phyloP scores from a whole-genome alignment of 2,797 vertebrate genomes.

The Tenualosa ilisha region DNA sequence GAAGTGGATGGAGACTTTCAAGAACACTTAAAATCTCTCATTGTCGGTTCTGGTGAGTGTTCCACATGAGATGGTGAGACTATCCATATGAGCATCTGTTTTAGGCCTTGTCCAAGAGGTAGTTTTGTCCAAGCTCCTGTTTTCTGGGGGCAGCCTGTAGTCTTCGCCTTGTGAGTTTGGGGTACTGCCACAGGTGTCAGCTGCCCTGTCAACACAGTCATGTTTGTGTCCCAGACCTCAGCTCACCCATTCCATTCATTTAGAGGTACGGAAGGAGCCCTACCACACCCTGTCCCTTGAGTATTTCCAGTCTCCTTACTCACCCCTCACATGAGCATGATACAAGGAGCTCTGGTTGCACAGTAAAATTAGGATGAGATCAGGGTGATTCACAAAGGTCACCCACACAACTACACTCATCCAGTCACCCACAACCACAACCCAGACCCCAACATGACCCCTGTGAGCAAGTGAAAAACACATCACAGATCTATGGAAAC shows the following conservation, averaged over 20 bases:
- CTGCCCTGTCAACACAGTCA: slow-evolving; percentile 7
- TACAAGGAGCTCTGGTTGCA: slow-evolving; percentile 74
- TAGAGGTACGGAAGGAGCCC: background rate
- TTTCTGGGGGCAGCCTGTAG: background rate
- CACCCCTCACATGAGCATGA: slow-evolving; percentile 77
- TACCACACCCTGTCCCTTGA: slow-evolving; percentile 41
- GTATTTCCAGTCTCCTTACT: slow-evolving; percentile 75
- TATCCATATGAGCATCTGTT: background rate
- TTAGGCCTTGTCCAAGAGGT: background rate
- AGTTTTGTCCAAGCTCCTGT: background rate
- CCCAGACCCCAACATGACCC: background rate
- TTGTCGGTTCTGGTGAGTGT: too few species aligned
- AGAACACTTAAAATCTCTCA: too few species aligned
- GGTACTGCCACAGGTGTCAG: slow-evolving; percentile 8
- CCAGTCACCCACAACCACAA: background rate
- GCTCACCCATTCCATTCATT: background rate
- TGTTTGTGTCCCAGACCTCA: slow-evolving; percentile 17
- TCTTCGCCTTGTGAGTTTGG: background rate
- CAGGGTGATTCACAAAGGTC: slow-evolving; percentile 34
- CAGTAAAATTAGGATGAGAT: slow-evolving; percentile 75
- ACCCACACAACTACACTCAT: background rate
- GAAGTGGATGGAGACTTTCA: too few species aligned
- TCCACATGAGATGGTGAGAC: too few species aligned
- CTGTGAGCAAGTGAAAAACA: background rate
- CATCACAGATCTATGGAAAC: background rate